Evolutionary conservation across 1,140 invertebrate genomes (phyloP), one percentile per base, ranked within the genome.

Genomic region (Coboldia fuscipes): DNA sequence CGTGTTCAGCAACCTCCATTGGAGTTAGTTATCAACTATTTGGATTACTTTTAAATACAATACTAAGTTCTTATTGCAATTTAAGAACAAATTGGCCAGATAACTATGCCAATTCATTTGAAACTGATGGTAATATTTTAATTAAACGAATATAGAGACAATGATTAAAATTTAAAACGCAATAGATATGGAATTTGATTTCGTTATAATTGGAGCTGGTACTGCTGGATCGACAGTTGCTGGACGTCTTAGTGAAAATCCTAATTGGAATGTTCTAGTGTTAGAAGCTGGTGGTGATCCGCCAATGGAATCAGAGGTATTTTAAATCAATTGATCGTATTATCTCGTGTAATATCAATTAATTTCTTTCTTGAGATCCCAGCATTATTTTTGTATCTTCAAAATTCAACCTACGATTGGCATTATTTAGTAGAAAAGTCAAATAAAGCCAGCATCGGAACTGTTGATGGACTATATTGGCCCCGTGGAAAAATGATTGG

Each of bases 401-500:
- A 19, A 22, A 36, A 36, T 19, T 23, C 35, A 23, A 14, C 28
- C 4, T 3, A 14, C n/a, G 26, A 22, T 16, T 36, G 35, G 35
- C 20, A 20, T 10, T 20, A 36, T 20, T 36, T 22, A 16, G 16
- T 21, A 6, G 28, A 36, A 21, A 30, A 30, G 31, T 23, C 28
- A n/a, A n/a, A 30, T 1, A 36, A 30, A 20, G 29, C 19, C n/a
- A 19, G 35, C 13, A 30, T 23, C 18, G 33, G 19, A 1, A 26
- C 18, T 14, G 14, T 5, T 10, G 28, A 40, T 4, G 27, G 37
- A 22, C 56, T 54, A 30, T 57, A 56, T 36, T 78, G 73, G 72
- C 62, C 70, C 0, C 64, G 65, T 42, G 75, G 73, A 2, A 71
- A 66, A 47, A 65, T 62, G 2, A 44, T 80, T 7, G 82, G 82